Evolutionary conservation across 2,797 vertebrate species (phyloP), one percentile per base, ranked within the genome.

Genomic region (Phaenicophaeus curvirostris): DNA sequence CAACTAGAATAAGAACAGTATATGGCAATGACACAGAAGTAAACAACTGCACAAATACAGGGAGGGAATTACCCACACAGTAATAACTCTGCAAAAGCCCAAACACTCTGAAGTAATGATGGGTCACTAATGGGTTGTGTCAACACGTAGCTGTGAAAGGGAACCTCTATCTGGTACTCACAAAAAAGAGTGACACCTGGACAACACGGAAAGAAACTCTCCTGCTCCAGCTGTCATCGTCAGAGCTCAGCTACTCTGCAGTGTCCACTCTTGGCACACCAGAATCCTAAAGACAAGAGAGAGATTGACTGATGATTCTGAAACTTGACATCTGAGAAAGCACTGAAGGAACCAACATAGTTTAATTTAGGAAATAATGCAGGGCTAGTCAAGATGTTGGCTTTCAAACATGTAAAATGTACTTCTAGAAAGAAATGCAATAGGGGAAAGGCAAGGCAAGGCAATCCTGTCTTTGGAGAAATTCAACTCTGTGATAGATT

Each of bases 61-160:
- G 30, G 62, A 90, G 54, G 51, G 94, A 93, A 66, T 58, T 58
- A 62, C 37, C 58, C 5, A 0, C 65, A 67, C 69, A 61, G 53
- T 63, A 89, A 75, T 42, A 82, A 83, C 28, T 42, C 75, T 35
- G 54, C 50, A 88, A 93, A 95, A 94, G 41, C 46, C n/a, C 73
- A 74, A 85, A 57, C 61, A 57, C 62, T 48, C 42, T 4, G 1
- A 6, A 63, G 8, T 37, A 80, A 80, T 31, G 76, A 80, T 8
- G 30, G 79, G 86, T 90, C 76, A 88, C 23, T 37, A 84, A 72
- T 0, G 0, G 31, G 50, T 44, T 93, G 54, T 86, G 61, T 86
- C 94, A 94, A 86, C 88, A 78, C 13, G 65, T 23, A 71, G 14
- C 51, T 84, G 50, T n/a, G 62, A 57, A 93, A 71, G 31, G 25